Evolutionary conservation across 2,888 invertebrate genomes (phyloP), one percentile per base, ranked within the genome.

Genomic region (Agriopis marginaria): DNA sequence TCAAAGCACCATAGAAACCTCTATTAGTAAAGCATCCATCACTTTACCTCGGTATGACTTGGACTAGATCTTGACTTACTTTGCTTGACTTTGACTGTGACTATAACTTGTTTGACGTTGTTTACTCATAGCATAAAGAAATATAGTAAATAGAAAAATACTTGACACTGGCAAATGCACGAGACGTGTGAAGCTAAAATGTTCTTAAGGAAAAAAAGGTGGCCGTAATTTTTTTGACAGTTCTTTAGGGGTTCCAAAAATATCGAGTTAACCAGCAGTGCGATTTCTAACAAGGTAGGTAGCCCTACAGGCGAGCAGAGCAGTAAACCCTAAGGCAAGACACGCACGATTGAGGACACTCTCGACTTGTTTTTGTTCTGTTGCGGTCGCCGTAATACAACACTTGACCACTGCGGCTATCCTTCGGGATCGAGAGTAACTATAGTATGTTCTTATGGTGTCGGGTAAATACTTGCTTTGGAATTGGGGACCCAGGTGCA

Each of bases 271-370:
- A 32, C 23, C 3, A 32, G 0, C 12, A 39, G 8, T 17, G 9
- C 7, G 7, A 39, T n/a, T 39, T 55, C 55, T 14, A 42, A 55
- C 9, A 55, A 42, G 10, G 12, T 58, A 11, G 39, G 53, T 79
- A 89, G 72, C 90, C 88, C 90, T 89, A 80, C 63, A 71, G 66
- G 70, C 72, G 71, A 73, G 75, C 74, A 78, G 77, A 75, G 77
- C 73, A 77, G 77, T 77, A 75, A 77, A 79, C 80, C 79, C 82
- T 81, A 86, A 82, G 87, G 90, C 88, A 85, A 87, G 92, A 89
- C 91, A 92, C 91, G 93, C 93, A 92, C 92, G 90, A 94, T 93
- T 91, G 92, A 92, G 91, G 91, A 92, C 91, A 90, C 86, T 90
- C 89, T 91, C 84, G 80, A 83, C 84, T 91, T 92, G 90, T 92